Conservation (phyloP, 1,140 invertebrate species). For the Ephestia elutella region DNA sequence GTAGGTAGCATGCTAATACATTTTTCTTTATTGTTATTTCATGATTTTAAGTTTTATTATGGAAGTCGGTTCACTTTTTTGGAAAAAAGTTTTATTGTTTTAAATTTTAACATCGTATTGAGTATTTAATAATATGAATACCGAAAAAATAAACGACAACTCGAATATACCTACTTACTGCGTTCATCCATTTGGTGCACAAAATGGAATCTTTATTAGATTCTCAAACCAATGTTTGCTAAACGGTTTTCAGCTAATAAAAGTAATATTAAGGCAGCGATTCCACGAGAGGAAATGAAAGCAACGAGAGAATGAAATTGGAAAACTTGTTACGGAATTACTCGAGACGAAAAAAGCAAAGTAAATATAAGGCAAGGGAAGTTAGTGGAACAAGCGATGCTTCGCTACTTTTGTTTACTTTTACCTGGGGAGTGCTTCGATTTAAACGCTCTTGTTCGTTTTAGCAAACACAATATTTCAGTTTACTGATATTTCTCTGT, state of each 20-base stretch:
- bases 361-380: constrained; percentile 62
- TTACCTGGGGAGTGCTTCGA: constrained; percentile 42
- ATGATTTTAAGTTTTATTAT: no score
- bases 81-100: no score
- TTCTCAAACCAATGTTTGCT: constrained; percentile 68
- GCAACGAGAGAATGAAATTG: constrained; percentile 72
- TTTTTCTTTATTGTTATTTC: no score
- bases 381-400: constrained; percentile 47
- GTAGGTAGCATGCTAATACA: no score
- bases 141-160: no score
- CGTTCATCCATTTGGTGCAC: constrained; percentile 20
- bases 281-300: constrained; percentile 67
- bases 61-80: no score
- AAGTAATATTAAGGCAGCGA: constrained; percentile 67
- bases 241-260: constrained; percentile 70
- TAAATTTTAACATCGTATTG: no score
- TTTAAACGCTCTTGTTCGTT: constrained; percentile 8
- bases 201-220: constrained; percentile 56
- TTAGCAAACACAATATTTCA: neutral
- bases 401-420: constrained; percentile 45
- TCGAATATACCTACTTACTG: no score
- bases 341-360: constrained; percentile 67
- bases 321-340: constrained; percentile 73
- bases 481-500: neutral
- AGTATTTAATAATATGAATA: neutral